Evolutionary conservation across 2,888 invertebrate species (phyloP).

Genomic region (Eupithecia vulgata): DNA sequence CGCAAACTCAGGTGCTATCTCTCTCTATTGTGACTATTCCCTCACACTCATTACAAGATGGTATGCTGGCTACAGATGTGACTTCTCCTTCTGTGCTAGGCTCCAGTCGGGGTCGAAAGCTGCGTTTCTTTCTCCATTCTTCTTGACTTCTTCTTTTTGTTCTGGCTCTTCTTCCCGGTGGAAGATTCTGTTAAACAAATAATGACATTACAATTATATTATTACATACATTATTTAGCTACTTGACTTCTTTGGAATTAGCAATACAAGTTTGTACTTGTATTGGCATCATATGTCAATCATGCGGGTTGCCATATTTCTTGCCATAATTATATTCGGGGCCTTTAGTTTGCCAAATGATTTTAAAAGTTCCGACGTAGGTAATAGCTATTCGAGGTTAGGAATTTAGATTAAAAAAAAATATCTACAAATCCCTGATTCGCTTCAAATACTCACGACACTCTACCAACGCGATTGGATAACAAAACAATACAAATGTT

Average conservation of each 20-base stretch:
- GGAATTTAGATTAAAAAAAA: too few species aligned
- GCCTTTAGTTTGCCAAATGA: too few species aligned
- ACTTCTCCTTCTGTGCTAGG: slow-evolving; percentile 64
- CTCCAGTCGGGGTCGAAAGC: slow-evolving; percentile 54
- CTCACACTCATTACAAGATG: neutral
- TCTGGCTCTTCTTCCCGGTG: slow-evolving; percentile 55
- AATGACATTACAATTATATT: neutral
- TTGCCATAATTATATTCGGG: too few species aligned
- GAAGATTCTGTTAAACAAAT: slow-evolving; percentile 67
- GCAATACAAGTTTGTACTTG: neutral
- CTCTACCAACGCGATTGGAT: too few species aligned
- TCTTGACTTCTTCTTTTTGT: slow-evolving; percentile 30
- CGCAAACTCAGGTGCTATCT: neutral
- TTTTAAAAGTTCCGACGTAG: too few species aligned
- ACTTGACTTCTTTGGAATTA: neutral
- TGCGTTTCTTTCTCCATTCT: slow-evolving; percentile 27
- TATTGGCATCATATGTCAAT: too few species aligned
- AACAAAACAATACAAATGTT: too few species aligned
- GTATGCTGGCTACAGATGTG: slow-evolving; percentile 45
- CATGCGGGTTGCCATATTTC: too few species aligned
- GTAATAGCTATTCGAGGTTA: too few species aligned
- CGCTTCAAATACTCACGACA: too few species aligned
- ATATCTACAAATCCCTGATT: too few species aligned
- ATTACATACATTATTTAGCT: too few species aligned
- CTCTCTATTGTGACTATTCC: neutral